Evolutionary conservation across 2,888 invertebrate genomes (phyloP).

Genomic region (Stenolophus ochropezus): DNA sequence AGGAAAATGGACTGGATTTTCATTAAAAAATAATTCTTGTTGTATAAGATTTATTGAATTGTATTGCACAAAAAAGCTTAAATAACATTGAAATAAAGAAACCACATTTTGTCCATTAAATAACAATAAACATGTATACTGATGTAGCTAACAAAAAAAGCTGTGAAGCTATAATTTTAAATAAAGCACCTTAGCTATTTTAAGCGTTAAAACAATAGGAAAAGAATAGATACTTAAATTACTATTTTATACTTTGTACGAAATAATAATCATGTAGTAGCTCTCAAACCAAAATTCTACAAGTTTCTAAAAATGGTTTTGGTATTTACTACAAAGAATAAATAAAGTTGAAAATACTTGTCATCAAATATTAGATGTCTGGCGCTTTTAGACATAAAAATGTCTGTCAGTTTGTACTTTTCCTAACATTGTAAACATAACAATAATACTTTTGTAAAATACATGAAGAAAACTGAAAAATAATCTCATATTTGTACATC

Average conservation of each 20-base stretch:
- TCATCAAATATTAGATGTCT: constrained; percentile 5
- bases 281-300: constrained; percentile 5
- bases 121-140: constrained; percentile 59
- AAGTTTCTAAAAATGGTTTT: background rate
- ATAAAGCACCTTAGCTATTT: constrained; percentile 58
- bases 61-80: constrained; percentile 59
- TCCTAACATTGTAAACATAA: background rate
- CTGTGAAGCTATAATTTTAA: constrained; percentile 55
- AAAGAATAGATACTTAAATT: constrained; percentile 25
- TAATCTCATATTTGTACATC: constrained; percentile 45
- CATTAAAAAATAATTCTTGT: background rate
- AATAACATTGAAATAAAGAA: constrained; percentile 59
- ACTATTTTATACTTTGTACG: constrained; percentile 46
- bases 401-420: background rate
- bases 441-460: constrained; percentile 20
- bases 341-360: constrained; percentile 27
- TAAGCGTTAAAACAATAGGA: constrained; percentile 53
- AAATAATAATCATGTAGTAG: constrained; percentile 34
- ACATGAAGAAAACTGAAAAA: constrained; percentile 8
- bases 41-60: constrained; percentile 41
- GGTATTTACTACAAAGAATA: constrained; percentile 13
- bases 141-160: constrained; percentile 58
- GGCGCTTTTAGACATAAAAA: constrained; percentile 5
- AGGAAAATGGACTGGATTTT: too few relatives aligned
- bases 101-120: constrained; percentile 56